phyloP scores from a whole-genome alignment of 1,140 invertebrate genomes.

The Megalonaias nervosa region DNA sequence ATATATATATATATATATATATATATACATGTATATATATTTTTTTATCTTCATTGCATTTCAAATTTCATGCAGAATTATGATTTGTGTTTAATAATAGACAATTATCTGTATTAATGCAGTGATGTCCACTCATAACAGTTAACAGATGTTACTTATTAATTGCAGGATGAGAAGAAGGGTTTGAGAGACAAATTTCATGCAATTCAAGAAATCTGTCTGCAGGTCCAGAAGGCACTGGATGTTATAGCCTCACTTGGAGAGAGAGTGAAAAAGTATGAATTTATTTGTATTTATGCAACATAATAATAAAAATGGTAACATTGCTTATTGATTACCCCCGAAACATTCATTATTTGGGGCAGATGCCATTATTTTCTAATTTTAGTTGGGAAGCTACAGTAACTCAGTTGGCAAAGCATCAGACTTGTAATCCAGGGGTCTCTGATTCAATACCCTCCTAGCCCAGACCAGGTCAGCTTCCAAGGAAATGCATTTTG shows the following conservation, averaged over 20 bases:
- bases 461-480: too few species aligned
- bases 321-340: background rate
- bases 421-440: too few species aligned
- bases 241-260: slow-evolving; percentile 93
- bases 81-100: too few species aligned
- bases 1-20: too few species aligned
- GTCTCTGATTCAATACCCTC: too few species aligned
- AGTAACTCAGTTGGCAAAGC: background rate
- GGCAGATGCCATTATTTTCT: slow-evolving; percentile 7
- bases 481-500: too few species aligned
- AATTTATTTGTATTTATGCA: background rate
- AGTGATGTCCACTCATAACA: too few species aligned
- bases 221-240: slow-evolving; percentile 89
- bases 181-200: slow-evolving; percentile 93
- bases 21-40: too few species aligned
- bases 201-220: slow-evolving; percentile 94
- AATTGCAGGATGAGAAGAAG: slow-evolving; percentile 92
- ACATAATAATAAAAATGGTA: background rate
- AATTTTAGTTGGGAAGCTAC: background rate
- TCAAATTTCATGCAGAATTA: too few species aligned
- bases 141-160: background rate
- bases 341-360: background rate
- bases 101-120: too few species aligned
- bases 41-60: too few species aligned
- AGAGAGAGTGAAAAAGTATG: slow-evolving; percentile 94